A percentile compares a stretch with the other conserved stretches of the same genome.
Evolutionary conservation across 2,797 vertebrate species (phyloP).

Genomic region (Yasuhikotakia modesta): DNA sequence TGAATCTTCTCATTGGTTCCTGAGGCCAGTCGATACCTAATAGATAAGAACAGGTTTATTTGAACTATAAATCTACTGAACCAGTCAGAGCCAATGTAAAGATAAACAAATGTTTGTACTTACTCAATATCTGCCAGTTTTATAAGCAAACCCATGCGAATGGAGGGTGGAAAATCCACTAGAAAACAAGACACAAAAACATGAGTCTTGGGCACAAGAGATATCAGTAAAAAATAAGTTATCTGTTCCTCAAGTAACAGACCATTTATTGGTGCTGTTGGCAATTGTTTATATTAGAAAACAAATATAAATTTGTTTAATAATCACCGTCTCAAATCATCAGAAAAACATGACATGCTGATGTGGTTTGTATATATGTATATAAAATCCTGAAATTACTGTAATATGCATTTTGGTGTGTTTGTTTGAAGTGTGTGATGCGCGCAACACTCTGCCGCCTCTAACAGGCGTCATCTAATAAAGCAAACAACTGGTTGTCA

Average conservation of each 20-base stretch:
- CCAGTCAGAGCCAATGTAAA: background rate
- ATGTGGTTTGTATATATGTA: background rate
- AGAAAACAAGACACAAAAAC: slow-evolving; percentile 9
- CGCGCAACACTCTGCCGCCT: slow-evolving; percentile 46
- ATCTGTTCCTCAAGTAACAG: background rate
- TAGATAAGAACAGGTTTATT: background rate
- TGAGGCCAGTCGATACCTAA: slow-evolving; percentile 87
- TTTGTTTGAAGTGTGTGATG: slow-evolving; percentile 41
- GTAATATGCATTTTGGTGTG: background rate
- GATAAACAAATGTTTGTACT: slow-evolving; percentile 65
- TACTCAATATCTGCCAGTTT: slow-evolving; percentile 95
- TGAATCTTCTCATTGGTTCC: slow-evolving; percentile 96
- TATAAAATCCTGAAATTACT: background rate
- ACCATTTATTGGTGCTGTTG: too few species aligned
- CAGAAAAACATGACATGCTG: background rate
- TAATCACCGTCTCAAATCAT: background rate
- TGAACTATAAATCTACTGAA: background rate
- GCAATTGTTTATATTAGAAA: too few species aligned
- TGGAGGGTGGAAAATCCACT: slow-evolving; percentile 91
- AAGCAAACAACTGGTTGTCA: slow-evolving; percentile 60
- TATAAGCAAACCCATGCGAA: slow-evolving; percentile 88
- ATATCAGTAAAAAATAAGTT: background rate
- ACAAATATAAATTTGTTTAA: background rate
- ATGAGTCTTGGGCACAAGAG: background rate
- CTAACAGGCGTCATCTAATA: slow-evolving; percentile 56